Base-by-base conservation (phyloP, 2,888 invertebrate genomes). In the Tipula helvola region DNA sequence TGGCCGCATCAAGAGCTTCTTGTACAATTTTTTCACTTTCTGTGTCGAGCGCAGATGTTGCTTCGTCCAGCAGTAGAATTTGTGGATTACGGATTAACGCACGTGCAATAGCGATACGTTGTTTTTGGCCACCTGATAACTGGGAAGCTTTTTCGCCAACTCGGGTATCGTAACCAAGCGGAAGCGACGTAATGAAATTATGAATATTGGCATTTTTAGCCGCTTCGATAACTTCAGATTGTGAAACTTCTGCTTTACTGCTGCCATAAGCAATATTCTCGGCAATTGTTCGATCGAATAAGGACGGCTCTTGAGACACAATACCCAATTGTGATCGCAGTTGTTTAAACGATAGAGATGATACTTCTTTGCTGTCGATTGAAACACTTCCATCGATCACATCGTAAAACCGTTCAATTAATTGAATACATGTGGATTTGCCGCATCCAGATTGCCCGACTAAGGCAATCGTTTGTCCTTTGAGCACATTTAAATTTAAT, bases 221-320 rank as follows among this genome's bases (percentile, higher is more conserved):
- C 0, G 96, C 95, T 85, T 94, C 93, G 3, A 97, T 95, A 44
- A 97, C 93, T 89, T 97, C 96, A 42, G 94, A 93, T 92, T 94
- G 93, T 1, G 92, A 89, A 0, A 95, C 94, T 2, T 90, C 90
- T 5, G 95, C 92, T 0, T 92, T 91, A 89, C 96, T 97, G 90
- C 96, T 96, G 0, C 98, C 98, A 89, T 98, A 98, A 0, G 96
- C 95, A 88, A 98, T 98, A 90, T 98, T 98, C 89, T 98, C 96
- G 0, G 93, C 94, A 87, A 98, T 97, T 16, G 96, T 96, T 87
- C 96, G 93, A 90, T 97, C 96, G 91, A 98, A 98, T 1, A 98
- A 93, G 4, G 96, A 94, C 0, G 97, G 98, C 89, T 98, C 98
- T 91, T 98, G 98, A 13, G 97, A 96, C 0, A 98, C 96, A 87